A percentile compares a stretch with the other conserved stretches of the same genome.
phyloP scores from a whole-genome alignment of 2,113 vertebrate species.

The Mastomys natalensis region DNA sequence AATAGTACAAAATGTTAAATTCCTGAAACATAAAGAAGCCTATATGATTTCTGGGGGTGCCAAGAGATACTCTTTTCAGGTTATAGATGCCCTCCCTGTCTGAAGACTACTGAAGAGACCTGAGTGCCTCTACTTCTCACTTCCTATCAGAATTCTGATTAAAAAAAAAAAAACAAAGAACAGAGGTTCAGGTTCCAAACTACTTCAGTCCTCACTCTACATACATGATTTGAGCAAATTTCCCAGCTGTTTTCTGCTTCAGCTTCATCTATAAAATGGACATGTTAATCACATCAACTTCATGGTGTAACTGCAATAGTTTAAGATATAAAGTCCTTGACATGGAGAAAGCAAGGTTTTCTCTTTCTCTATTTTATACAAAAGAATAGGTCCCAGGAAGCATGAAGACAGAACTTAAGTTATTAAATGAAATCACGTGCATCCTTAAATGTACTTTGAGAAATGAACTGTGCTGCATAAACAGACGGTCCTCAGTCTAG shows the following conservation, averaged over 20 bases:
- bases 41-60: not conserved
- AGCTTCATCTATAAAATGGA: slow-evolving; percentile 11
- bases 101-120: not conserved
- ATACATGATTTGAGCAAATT: not conserved
- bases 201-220: not conserved
- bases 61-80: not conserved
- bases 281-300: not conserved
- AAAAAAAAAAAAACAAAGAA: not conserved
- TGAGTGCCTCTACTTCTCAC: accelerated
- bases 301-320: not conserved
- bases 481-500: not conserved
- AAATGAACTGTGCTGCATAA: not conserved
- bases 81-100: not conserved
- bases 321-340: not conserved
- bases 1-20: not conserved
- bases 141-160: not conserved
- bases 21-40: not conserved
- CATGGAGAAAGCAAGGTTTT: not conserved
- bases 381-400: not conserved
- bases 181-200: not conserved
- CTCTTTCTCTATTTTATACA: not conserved
- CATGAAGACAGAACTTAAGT: not conserved
- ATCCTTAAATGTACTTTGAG: not conserved
- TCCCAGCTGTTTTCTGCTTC: not conserved
- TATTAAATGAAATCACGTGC: not conserved